Conservation (phyloP, 2,888 invertebrate species). For the Arge pagana region DNA sequence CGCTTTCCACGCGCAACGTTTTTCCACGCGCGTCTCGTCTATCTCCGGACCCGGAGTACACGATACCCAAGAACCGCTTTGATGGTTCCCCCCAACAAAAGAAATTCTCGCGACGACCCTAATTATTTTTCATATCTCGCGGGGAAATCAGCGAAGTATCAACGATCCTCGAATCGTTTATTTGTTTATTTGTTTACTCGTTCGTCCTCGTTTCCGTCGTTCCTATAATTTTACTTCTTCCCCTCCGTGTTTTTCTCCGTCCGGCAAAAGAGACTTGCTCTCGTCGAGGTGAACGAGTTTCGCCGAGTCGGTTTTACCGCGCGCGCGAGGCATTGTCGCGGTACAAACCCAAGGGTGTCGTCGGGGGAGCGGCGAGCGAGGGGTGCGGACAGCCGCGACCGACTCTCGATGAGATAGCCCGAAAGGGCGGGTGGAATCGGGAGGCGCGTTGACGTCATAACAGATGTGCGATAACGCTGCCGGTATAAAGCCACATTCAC, state of each 20-base stretch:
- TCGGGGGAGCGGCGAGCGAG: slow-evolving; percentile 1
- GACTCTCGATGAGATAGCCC: not conserved
- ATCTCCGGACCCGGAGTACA: too few relatives aligned
- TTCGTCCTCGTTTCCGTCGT: too few relatives aligned
- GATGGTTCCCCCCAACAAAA: too few relatives aligned
- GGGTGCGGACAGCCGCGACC: not conserved
- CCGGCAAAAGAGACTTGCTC: not conserved
- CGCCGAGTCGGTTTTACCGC: slow-evolving; percentile 4
- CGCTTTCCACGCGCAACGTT: too few relatives aligned
- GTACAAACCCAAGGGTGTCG: slow-evolving; percentile 17
- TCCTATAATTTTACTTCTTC: too few relatives aligned
- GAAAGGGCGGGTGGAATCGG: not conserved
- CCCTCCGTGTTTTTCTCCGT: not conserved
- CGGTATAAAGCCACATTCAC: slow-evolving; percentile 12
- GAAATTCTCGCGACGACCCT: too few relatives aligned
- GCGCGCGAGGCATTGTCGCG: slow-evolving; percentile 17
- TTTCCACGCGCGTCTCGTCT: too few relatives aligned
- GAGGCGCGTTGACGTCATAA: slow-evolving; percentile 13
- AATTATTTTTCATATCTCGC: too few relatives aligned
- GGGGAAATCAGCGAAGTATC: too few relatives aligned
- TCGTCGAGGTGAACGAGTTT: slow-evolving; percentile 1
- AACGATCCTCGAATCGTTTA: too few relatives aligned
- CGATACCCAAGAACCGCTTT: too few relatives aligned
- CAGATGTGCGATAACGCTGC: slow-evolving; percentile 12
- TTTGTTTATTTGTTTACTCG: too few relatives aligned